Evolutionary conservation across 2,888 invertebrate genomes (phyloP).

Genomic region (Thera obeliscata): DNA sequence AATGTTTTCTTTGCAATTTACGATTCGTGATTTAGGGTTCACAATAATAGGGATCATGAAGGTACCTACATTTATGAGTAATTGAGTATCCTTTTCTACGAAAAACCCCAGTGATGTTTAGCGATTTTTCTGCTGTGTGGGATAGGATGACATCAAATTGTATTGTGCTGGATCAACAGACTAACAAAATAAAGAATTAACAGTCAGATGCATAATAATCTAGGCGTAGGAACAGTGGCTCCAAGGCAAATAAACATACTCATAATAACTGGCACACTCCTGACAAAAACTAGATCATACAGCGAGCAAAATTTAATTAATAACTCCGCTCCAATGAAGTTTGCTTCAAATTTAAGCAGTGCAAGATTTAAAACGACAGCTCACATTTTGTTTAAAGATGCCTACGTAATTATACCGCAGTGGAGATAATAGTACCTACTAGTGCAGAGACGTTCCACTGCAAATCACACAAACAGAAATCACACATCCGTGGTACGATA

Average conservation of each 20-base stretch:
- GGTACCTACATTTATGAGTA: neutral
- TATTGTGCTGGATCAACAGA: neutral
- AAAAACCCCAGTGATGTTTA: neutral
- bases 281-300: constrained; percentile 45
- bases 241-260: constrained; percentile 6
- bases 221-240: neutral
- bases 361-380: constrained; percentile 80
- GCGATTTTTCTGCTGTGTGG: neutral
- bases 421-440: constrained; percentile 12
- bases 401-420: constrained; percentile 75
- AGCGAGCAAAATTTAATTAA: constrained; percentile 74
- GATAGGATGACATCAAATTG: neutral
- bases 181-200: neutral
- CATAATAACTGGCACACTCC: constrained; percentile 15
- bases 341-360: constrained; percentile 78
- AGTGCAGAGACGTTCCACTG: constrained; percentile 8
- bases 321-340: constrained; percentile 66
- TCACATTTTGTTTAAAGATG: constrained; percentile 68
- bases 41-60: constrained; percentile 1
- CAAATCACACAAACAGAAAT: neutral
- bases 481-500: neutral
- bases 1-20: constrained; percentile 27
- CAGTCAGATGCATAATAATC: constrained; percentile 1
- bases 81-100: neutral
- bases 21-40: constrained; percentile 13